These are phyloP conservation scores for Parotocinclus haroldoi DNA, from an alignment of 2,797 vertebrate genomes.

Conservation along the genomic window DNA sequence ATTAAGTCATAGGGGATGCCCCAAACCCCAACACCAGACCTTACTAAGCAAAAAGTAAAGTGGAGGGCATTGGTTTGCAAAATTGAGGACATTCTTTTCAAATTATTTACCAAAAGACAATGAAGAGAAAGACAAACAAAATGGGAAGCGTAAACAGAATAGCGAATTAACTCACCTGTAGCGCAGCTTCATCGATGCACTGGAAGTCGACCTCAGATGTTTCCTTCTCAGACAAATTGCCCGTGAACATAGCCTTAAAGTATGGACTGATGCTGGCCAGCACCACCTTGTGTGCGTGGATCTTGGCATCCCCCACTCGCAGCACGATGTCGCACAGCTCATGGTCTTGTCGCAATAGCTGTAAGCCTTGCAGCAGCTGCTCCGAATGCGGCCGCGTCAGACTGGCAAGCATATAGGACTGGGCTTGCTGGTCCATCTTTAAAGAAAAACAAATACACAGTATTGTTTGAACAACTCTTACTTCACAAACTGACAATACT, in stretches of 20 bases:
- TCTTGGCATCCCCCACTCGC: constrained; percentile 93
- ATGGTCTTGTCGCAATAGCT: constrained; percentile 92
- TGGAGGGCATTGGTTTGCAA: too few relatives aligned
- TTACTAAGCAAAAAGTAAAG: too few relatives aligned
- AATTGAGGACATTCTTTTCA: too few relatives aligned
- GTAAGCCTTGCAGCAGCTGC: constrained; percentile 94
- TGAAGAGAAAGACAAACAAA: too few relatives aligned
- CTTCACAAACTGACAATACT: too few relatives aligned
- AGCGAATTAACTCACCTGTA: constrained; percentile 66
- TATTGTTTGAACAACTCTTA: background rate
- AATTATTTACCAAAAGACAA: too few relatives aligned
- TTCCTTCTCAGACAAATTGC: constrained; percentile 95
- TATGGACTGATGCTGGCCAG: constrained; percentile 97
- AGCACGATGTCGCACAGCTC: constrained; percentile 96
- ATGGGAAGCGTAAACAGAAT: too few relatives aligned
- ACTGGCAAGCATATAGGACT: constrained; percentile 97
- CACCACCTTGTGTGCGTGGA: constrained; percentile 96
- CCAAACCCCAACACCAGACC: too few relatives aligned
- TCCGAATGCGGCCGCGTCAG: constrained; percentile 92
- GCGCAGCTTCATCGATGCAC: constrained; percentile 88
- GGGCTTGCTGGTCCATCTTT: constrained; percentile 95
- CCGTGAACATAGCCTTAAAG: constrained; percentile 99
- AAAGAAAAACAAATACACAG: constrained; percentile 7
- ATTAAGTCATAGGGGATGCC: too few relatives aligned
- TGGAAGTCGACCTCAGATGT: constrained; percentile 96